A percentile compares a stretch with the other conserved stretches of the same genome.
These are phyloP conservation scores for Maccullochella peelii DNA, from an alignment of 2,113 vertebrate species.

Conservation along the genomic window DNA sequence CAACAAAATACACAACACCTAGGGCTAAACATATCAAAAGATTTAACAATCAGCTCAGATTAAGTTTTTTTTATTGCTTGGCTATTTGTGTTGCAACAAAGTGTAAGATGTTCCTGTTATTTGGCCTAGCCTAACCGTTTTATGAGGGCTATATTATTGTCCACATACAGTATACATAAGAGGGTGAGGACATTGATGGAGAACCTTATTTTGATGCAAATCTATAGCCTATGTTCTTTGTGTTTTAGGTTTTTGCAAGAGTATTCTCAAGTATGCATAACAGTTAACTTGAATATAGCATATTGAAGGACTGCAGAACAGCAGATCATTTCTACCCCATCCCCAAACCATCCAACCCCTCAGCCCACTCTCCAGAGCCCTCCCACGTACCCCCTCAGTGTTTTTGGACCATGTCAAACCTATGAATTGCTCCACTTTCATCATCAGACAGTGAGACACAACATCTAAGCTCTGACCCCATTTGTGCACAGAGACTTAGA, in stretches of 20 bases:
- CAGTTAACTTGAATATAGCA: background rate
- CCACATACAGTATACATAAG: background rate
- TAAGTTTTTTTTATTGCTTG: background rate
- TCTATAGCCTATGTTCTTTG: background rate
- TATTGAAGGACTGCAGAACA: background rate
- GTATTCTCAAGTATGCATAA: background rate
- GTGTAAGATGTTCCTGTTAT: background rate
- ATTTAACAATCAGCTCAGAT: background rate
- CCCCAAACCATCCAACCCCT: background rate
- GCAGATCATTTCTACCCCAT: background rate
- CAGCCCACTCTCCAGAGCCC: background rate
- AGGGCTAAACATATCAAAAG: background rate
- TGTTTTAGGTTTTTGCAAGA: background rate
- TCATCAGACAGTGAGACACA: background rate
- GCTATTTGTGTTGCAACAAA: background rate
- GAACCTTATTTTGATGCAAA: background rate
- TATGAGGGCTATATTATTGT: background rate
- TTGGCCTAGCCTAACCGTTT: background rate
- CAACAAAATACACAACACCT: background rate
- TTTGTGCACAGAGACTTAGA: background rate
- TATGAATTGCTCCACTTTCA: background rate
- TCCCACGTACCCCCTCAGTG: too few relatives aligned
- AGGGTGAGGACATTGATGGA: background rate
- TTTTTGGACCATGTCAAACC: background rate
- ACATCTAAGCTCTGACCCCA: constrained; percentile 1